phyloP scores from a whole-genome alignment of 2,797 vertebrate genomes.

The Sparidentex hasta region DNA sequence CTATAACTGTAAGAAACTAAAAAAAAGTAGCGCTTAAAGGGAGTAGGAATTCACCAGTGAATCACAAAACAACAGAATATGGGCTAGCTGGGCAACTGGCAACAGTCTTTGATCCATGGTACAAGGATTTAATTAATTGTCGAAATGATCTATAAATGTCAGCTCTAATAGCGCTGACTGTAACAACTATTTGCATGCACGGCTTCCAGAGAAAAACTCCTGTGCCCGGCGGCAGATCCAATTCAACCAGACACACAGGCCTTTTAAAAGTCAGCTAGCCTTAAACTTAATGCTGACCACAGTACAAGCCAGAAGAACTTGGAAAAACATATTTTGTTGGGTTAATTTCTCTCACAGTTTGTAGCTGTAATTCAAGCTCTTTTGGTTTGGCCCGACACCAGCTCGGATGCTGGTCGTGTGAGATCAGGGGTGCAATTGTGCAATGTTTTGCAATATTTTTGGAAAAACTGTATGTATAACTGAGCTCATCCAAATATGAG shows the following conservation, averaged over 20 bases:
- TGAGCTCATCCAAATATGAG: not conserved
- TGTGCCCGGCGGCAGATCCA: not conserved
- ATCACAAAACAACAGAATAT: slow-evolving; percentile 26
- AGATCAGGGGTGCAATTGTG: slow-evolving; percentile 10
- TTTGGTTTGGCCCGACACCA: slow-evolving; percentile 38
- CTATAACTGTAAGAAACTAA: slow-evolving; percentile 1
- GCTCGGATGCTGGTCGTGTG: slow-evolving; percentile 17
- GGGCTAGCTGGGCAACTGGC: slow-evolving; percentile 10
- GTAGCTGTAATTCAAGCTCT: slow-evolving; percentile 33
- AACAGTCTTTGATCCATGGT: not conserved
- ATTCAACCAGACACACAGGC: slow-evolving; percentile 22
- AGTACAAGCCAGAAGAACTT: not conserved
- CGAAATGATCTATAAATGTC: slow-evolving; percentile 30
- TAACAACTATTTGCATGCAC: slow-evolving; percentile 17
- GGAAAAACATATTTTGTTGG: slow-evolving; percentile 2
- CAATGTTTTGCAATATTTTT: slow-evolving; percentile 38
- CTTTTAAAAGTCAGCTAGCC: slow-evolving; percentile 15
- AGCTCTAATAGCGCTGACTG: slow-evolving; percentile 2
- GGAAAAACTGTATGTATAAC: not conserved
- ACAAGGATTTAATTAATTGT: not conserved
- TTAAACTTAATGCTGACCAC: slow-evolving; percentile 12
- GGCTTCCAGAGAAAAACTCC: slow-evolving; percentile 11
- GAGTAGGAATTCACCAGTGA: slow-evolving; percentile 35
- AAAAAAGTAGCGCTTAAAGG: slow-evolving; percentile 17
- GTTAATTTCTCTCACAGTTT: slow-evolving; percentile 20